Percentiles rank a stretch among this genome's conserved stretches.
Conservation (phyloP, 37 sponge, comb jelly and placozoan genomes). For the Diacarnus erythraeanus region DNA sequence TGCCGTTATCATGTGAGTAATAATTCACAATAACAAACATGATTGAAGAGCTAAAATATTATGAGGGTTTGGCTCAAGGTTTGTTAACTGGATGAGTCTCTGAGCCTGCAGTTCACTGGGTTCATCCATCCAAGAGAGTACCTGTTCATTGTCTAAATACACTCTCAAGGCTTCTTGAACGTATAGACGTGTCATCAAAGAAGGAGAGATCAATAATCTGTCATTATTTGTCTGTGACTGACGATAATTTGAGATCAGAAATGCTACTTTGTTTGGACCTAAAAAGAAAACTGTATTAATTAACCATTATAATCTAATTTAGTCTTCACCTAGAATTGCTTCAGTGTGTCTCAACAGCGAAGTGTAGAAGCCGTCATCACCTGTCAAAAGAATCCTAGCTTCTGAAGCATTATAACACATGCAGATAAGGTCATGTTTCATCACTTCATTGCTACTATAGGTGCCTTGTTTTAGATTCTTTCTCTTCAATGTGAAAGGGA, state of each 20-base stretch:
- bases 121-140: slow-evolving; percentile 70
- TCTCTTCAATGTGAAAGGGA: slow-evolving; percentile 57
- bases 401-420: slow-evolving; percentile 96
- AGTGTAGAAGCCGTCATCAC: slow-evolving; percentile 83
- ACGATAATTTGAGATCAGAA: slow-evolving; percentile 60
- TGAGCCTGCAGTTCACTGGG: slow-evolving; percentile 54
- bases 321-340: slow-evolving; percentile 43
- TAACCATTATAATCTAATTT: background rate
- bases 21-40: slow-evolving; percentile 7
- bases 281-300: background rate
- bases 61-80: slow-evolving; percentile 48
- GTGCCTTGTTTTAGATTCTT: slow-evolving; percentile 55
- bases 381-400: slow-evolving; percentile 87
- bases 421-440: slow-evolving; percentile 66
- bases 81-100: slow-evolving; percentile 56
- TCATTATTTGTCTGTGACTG: background rate
- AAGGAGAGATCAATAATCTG: slow-evolving; percentile 16
- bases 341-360: slow-evolving; percentile 63
- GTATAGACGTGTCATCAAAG: slow-evolving; percentile 37
- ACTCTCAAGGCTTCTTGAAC: slow-evolving; percentile 46
- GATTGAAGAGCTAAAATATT: background rate
- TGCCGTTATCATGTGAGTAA: background rate
- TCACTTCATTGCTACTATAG: slow-evolving; percentile 55
- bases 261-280: slow-evolving; percentile 80
- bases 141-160: slow-evolving; percentile 57